Conservation (phyloP, 2,888 invertebrate species). For the Apotomis betuletana region DNA sequence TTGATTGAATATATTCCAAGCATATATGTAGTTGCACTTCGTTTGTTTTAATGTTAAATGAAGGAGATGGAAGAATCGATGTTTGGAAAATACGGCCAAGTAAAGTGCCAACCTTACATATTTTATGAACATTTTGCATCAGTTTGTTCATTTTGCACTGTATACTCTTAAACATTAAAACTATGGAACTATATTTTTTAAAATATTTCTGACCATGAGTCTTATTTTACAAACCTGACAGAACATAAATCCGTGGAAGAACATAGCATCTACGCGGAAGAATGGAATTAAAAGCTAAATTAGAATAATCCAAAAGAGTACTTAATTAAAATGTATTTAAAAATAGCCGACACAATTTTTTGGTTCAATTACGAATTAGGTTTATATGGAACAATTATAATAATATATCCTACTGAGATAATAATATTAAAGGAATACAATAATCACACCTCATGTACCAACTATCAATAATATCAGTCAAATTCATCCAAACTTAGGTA, state of each 20-base stretch:
- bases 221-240: not conserved
- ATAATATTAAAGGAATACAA: conserved; percentile 61
- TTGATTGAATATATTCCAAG: too few species aligned
- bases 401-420: conserved; percentile 55
- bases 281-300: conserved; percentile 13
- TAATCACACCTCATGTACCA: conserved; percentile 55
- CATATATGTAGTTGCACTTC: too few species aligned
- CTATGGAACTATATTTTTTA: too few species aligned
- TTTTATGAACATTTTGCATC: too few species aligned
- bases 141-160: too few species aligned
- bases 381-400: conserved; percentile 51
- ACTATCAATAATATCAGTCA: conserved; percentile 64
- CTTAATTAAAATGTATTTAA: conserved; percentile 56
- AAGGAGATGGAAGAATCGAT: too few species aligned
- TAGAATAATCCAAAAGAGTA: conserved; percentile 41
- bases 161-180: too few species aligned
- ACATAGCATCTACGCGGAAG: conserved; percentile 11
- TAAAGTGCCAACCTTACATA: too few species aligned
- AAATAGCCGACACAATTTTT: conserved; percentile 71
- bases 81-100: too few species aligned
- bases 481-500: conserved; percentile 65
- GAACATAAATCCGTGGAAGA: conserved; percentile 16
- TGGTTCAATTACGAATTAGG: conserved; percentile 65
- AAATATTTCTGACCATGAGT: too few species aligned
- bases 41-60: too few species aligned